These are phyloP conservation scores for Cheilinus undulatus DNA, from an alignment of 2,113 vertebrate genomes.

Conservation along the genomic window DNA sequence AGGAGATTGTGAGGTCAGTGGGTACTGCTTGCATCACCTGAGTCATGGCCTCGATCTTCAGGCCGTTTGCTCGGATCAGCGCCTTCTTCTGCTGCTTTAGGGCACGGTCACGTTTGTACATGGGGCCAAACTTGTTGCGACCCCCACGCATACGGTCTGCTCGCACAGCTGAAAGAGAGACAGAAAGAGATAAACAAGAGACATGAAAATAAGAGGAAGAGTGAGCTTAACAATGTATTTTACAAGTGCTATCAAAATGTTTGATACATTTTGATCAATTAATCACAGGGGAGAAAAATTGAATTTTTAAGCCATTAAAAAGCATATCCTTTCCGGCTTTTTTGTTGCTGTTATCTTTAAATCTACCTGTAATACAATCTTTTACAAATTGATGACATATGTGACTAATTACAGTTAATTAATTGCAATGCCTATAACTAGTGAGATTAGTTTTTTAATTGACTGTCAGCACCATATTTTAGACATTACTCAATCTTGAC, in stretches of 20 bases:
- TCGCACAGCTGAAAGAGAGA: conserved; percentile 88
- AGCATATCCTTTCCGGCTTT: too few species aligned
- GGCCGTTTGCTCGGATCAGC: conserved; percentile 96
- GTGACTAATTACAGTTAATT: too few species aligned
- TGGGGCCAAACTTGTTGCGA: conserved; percentile 98
- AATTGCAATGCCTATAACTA: too few species aligned
- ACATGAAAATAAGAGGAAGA: conserved; percentile 14
- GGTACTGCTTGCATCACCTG: conserved; percentile 98
- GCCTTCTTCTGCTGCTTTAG: conserved; percentile 99
- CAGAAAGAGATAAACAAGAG: conserved; percentile 13
- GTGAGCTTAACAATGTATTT: too few species aligned
- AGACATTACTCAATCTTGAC: not conserved
- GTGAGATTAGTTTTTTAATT: too few species aligned
- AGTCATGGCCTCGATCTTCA: conserved; percentile 98
- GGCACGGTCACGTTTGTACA: conserved; percentile 99
- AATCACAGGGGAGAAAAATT: too few species aligned
- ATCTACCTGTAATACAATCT: not conserved
- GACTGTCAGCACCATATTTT: too few species aligned
- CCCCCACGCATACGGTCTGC: conserved; percentile 98
- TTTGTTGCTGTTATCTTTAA: too few species aligned
- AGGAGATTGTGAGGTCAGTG: conserved; percentile 96
- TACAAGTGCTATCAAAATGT: too few species aligned
- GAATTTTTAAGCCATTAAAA: too few species aligned
- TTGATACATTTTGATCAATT: too few species aligned
- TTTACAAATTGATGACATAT: too few species aligned